Evolutionary conservation across 2,888 invertebrate genomes (phyloP).

Genomic region (Gari tellinella): DNA sequence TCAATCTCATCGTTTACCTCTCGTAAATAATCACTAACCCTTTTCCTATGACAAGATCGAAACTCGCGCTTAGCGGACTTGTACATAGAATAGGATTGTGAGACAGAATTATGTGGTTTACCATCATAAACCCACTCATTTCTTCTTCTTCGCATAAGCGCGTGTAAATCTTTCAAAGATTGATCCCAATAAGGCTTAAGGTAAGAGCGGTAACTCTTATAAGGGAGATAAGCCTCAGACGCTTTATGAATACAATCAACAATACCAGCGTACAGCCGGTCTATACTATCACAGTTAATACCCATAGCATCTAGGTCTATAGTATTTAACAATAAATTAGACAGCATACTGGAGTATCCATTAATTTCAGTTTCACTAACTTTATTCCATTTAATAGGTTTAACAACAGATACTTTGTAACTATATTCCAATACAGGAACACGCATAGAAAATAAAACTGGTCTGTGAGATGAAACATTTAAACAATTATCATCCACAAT

Average conservation of each 20-base stretch:
- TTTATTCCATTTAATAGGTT: conserved; percentile 2
- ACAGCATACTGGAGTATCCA: neutral
- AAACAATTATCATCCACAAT: conserved; percentile 15
- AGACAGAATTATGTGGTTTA: neutral
- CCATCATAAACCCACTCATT: neutral
- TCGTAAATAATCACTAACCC: neutral
- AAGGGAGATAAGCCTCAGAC: neutral
- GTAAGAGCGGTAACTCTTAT: neutral
- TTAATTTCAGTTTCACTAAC: neutral
- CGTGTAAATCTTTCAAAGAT: too few relatives aligned
- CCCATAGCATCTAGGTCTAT: neutral
- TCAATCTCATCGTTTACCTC: conserved; percentile 8
- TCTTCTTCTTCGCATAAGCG: neutral
- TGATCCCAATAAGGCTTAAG: too few relatives aligned
- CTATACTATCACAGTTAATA: neutral
- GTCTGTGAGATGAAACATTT: conserved; percentile 15
- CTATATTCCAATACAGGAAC: too few relatives aligned
- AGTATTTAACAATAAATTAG: neutral
- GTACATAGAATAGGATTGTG: neutral
- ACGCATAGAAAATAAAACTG: neutral
- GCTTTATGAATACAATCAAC: neutral
- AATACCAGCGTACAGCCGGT: neutral
- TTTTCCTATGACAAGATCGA: neutral
- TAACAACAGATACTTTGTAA: too few relatives aligned
- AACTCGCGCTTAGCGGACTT: neutral